Conservation (phyloP, 2,113 vertebrate species). For the Sclerurus mexicanus region DNA sequence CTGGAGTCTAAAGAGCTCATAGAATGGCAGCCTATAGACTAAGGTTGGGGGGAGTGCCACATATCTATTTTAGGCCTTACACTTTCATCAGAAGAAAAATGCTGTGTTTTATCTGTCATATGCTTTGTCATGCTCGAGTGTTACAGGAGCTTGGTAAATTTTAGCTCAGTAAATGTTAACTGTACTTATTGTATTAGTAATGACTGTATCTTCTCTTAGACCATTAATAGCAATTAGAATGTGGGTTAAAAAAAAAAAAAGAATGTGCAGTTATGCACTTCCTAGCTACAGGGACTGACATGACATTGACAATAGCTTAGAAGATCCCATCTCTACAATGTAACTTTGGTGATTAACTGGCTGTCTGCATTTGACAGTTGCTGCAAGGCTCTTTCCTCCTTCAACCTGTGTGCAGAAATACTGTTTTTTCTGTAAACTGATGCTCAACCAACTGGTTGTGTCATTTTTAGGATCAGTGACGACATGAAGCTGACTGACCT, state of each 20-base stretch:
- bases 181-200: neutral
- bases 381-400: neutral
- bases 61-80: neutral
- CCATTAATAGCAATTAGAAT: neutral
- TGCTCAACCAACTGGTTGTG: neutral
- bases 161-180: neutral
- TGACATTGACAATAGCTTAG: neutral
- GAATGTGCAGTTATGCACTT: neutral
- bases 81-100: neutral
- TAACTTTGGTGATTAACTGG: neutral
- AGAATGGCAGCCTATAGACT: neutral
- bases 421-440: neutral
- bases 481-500: conserved; percentile 89
- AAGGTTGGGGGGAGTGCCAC: neutral
- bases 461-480: conserved; percentile 79
- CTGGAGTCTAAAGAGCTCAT: neutral
- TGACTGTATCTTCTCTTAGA: neutral
- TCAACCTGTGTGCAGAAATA: neutral
- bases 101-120: neutral
- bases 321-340: neutral
- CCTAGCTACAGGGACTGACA: neutral
- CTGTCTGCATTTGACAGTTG: neutral
- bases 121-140: neutral
- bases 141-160: neutral
- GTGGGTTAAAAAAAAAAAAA: neutral